phyloP scores from a whole-genome alignment of 2,113 vertebrate genomes.

The Microtus montanus region DNA sequence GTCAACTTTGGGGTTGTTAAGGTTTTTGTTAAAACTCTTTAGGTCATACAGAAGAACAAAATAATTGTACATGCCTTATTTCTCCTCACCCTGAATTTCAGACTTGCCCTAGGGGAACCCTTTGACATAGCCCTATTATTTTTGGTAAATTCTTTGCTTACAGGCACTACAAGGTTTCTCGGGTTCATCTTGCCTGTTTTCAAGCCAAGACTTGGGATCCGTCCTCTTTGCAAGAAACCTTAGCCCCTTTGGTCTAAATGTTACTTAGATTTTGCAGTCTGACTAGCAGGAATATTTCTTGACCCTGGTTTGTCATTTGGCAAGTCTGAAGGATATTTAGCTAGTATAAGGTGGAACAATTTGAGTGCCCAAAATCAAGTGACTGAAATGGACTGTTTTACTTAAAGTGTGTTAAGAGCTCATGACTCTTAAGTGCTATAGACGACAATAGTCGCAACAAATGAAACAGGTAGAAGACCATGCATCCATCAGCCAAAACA shows the following conservation, averaged over 20 bases:
- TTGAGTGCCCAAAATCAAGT: not conserved
- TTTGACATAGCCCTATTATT: not conserved
- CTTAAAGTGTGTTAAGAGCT: not conserved
- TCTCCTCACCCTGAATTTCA: not conserved
- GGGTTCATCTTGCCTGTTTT: not conserved
- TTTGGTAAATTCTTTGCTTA: not conserved
- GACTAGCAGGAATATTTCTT: not conserved
- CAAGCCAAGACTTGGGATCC: not conserved
- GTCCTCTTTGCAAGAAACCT: not conserved
- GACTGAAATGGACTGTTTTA: not conserved
- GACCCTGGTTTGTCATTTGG: not conserved
- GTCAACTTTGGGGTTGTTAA: not conserved
- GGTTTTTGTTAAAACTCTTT: not conserved
- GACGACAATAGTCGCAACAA: not conserved
- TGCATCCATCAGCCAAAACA: not conserved
- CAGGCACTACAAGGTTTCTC: not conserved
- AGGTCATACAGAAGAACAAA: not conserved
- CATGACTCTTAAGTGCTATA: not conserved
- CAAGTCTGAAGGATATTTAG: not conserved
- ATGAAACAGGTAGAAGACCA: not conserved
- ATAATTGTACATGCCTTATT: not conserved
- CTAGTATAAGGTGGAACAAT: not conserved
- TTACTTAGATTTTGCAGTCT: not conserved
- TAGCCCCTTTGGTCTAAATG: not conserved
- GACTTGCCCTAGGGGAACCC: not conserved